phyloP scores from a whole-genome alignment of 2,797 vertebrate genomes.

The Discoglossus pictus region DNA sequence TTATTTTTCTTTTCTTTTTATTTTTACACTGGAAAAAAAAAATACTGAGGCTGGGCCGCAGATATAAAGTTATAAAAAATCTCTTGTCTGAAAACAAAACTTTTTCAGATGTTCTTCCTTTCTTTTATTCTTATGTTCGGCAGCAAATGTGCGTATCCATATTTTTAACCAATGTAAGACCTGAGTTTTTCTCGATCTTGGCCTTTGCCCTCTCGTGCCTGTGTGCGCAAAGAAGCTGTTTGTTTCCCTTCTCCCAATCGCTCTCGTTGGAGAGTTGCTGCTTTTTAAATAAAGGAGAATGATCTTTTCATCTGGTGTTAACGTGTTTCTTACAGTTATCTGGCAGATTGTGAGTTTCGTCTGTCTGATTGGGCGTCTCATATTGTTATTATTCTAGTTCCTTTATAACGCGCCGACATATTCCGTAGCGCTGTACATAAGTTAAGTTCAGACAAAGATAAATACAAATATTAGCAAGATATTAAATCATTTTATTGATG shows the following conservation, averaged over 20 bases:
- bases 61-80: constrained; percentile 2
- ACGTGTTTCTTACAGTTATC: too few species aligned
- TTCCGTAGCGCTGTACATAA: too few species aligned
- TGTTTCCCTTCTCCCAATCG: constrained; percentile 5
- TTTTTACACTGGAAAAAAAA: constrained; percentile 48
- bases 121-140: constrained; percentile 1
- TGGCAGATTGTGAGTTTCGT: too few species aligned
- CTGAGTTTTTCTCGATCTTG: constrained; percentile 24
- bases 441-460: too few species aligned
- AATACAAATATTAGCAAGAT: too few species aligned
- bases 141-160: neutral
- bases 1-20: constrained; percentile 1
- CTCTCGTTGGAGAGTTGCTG: constrained; percentile 35
- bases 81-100: neutral
- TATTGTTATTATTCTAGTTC: too few species aligned
- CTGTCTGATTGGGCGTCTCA: too few species aligned
- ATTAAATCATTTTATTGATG: too few species aligned
- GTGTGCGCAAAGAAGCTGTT: neutral
- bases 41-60: constrained; percentile 46
- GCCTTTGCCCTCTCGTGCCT: neutral
- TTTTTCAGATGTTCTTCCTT: constrained; percentile 6
- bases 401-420: too few species aligned
- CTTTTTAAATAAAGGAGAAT: constrained; percentile 36
- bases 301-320: too few species aligned
- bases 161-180: neutral